These are phyloP conservation scores for Campopleginae sp. DNA, from an alignment of 2,888 invertebrate species.

Conservation along the genomic window DNA sequence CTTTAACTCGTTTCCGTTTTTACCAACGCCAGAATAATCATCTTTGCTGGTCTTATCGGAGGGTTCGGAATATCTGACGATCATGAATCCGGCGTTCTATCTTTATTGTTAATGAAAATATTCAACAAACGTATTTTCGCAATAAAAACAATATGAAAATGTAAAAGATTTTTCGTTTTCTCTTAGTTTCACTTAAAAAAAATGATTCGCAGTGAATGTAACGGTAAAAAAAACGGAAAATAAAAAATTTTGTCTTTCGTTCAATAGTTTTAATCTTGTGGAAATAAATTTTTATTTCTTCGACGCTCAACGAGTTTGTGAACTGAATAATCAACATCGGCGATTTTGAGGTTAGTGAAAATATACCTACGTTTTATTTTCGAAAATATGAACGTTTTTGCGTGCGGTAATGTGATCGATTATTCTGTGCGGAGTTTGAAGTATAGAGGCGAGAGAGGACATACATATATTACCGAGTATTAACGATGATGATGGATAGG, in stretches of 20 bases:
- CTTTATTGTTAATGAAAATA: too few species aligned
- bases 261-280: too few species aligned
- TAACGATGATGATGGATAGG: slow-evolving; percentile 58
- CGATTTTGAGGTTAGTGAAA: background rate
- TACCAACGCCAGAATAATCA: background rate
- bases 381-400: background rate
- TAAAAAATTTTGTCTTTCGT: background rate
- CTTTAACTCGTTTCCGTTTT: background rate
- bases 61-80: background rate
- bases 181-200: background rate
- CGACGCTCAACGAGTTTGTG: background rate
- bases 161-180: background rate
- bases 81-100: background rate
- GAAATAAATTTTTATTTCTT: background rate
- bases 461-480: slow-evolving; percentile 22
- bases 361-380: background rate
- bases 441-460: background rate
- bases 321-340: background rate
- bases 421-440: background rate
- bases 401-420: background rate
- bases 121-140: background rate
- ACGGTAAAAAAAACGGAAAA: background rate
- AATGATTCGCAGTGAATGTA: background rate
- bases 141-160: background rate
- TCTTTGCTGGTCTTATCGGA: background rate